phyloP scores from a whole-genome alignment of 2,797 vertebrate species.

The Enteromius unitaeniatus region DNA sequence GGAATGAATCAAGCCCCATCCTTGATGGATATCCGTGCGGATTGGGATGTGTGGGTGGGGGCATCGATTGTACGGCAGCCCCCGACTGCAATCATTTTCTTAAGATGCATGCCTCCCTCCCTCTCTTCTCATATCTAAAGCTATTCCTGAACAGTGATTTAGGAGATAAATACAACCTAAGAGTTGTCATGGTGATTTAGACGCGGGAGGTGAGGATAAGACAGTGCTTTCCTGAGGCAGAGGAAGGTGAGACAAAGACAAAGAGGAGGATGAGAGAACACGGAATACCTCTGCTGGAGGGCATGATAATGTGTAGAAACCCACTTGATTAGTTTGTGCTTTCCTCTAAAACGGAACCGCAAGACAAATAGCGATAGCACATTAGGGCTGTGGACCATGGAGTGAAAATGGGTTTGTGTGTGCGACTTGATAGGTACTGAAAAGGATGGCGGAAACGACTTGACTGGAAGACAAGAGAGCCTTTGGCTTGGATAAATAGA shows the following conservation, averaged over 20 bases:
- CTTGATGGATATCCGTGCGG: slow-evolving; percentile 35
- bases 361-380: slow-evolving; percentile 25
- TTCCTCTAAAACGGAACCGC: slow-evolving; percentile 11
- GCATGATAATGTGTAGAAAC: slow-evolving; percentile 45
- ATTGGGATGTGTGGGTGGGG: neutral
- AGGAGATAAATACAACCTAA: slow-evolving; percentile 53
- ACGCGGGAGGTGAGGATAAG: slow-evolving; percentile 30
- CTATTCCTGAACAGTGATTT: slow-evolving; percentile 47
- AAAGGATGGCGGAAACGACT: neutral
- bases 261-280: neutral
- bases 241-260: slow-evolving; percentile 33
- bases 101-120: slow-evolving; percentile 28
- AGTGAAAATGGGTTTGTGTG: slow-evolving; percentile 11
- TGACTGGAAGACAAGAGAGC: neutral
- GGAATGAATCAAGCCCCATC: slow-evolving; percentile 10
- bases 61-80: slow-evolving; percentile 38
- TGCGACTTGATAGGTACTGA: neutral
- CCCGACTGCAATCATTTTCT: slow-evolving; percentile 46
- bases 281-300: slow-evolving; percentile 7
- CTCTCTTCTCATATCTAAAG: slow-evolving; percentile 44
- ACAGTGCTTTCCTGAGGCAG: slow-evolving; percentile 32
- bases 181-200: slow-evolving; percentile 59
- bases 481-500: slow-evolving; percentile 11
- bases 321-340: slow-evolving; percentile 36
- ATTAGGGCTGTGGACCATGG: neutral